Evolutionary conservation across 2,797 vertebrate species (phyloP), one percentile per base, ranked within the genome.

Genomic region (Pampus argenteus): DNA sequence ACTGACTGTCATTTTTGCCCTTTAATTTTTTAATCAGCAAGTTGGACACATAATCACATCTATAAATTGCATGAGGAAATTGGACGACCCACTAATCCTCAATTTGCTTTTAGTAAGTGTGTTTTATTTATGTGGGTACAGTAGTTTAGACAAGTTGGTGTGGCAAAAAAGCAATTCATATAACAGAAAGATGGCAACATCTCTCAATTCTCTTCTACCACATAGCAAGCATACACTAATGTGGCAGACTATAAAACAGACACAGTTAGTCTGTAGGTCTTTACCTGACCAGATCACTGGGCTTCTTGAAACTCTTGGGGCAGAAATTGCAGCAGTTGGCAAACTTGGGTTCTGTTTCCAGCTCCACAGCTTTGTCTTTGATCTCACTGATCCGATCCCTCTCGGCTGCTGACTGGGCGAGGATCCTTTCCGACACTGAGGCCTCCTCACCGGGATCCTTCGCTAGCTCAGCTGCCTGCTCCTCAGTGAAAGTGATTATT

Each of bases 301-400:
- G 98, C 80, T 99, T 99, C 93, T 98, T 98, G 91, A 99, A 99
- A 89, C 98, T 99, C 92, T 99, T 99, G n/a, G 98, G 97, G 66
- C 98, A 99, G 58, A 88, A 99, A 76, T 71, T 94, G 81, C 98
- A 99, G 80, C 97, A 96, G 93, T 99, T 99, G 74, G 97, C 94
- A 3, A 97, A 97, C 90, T 97, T 98, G 20, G 98, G 98, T 60
- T 99, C 98, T 0, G 96, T 95, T 87, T 98, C 96, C 60, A 98
- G 90, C 83, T 97, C 97, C 1, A 96, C 96, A 1, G 94, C 95
- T 72, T 97, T 96, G 86, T 99, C 98, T 78, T 97, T 98, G 71
- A 99, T 95, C 92, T 99, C 98, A 17, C 98, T 99, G 89, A 99
- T 95, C 38, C 98, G 96, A 86, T 99, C 97, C 75, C 97, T 95